Conservation (phyloP, 2,797 vertebrate genomes). For the Chaunax sp. region DNA sequence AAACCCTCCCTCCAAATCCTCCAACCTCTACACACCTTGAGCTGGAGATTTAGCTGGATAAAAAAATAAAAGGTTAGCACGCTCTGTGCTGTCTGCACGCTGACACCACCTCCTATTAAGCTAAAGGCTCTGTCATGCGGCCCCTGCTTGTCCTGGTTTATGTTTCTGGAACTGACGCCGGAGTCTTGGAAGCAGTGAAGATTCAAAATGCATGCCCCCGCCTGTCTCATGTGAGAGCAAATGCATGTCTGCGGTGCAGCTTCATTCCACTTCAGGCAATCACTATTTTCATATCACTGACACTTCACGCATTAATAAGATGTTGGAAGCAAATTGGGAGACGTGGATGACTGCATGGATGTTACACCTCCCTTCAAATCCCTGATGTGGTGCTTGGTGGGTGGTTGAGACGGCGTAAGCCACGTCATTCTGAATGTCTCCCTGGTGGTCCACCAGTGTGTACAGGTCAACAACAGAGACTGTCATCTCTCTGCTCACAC, state of each 20-base stretch:
- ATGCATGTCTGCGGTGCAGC: constrained; percentile 50
- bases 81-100: constrained; percentile 51
- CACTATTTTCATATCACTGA: constrained; percentile 67
- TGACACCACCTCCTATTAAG: constrained; percentile 56
- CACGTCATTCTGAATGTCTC: constrained; percentile 49
- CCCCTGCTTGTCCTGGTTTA: constrained; percentile 60
- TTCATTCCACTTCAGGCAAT: constrained; percentile 66
- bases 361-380: constrained; percentile 49
- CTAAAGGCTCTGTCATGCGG: constrained; percentile 63
- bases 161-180: constrained; percentile 56
- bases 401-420: constrained; percentile 40
- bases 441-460: constrained; percentile 60
- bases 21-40: constrained; percentile 43
- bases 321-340: constrained; percentile 49
- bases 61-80: constrained; percentile 37
- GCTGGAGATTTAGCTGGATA: constrained; percentile 43
- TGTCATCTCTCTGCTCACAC: constrained; percentile 20
- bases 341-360: constrained; percentile 58
- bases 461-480: constrained; percentile 25
- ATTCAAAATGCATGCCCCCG: constrained; percentile 69
- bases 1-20: constrained; percentile 11
- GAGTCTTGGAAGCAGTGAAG: constrained; percentile 48
- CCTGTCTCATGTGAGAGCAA: constrained; percentile 66
- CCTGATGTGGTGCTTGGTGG: constrained; percentile 51
- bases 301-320: constrained; percentile 65